Evolutionary conservation across 2,113 vertebrate species (phyloP).

Genomic region (Cichladusa arquata): DNA sequence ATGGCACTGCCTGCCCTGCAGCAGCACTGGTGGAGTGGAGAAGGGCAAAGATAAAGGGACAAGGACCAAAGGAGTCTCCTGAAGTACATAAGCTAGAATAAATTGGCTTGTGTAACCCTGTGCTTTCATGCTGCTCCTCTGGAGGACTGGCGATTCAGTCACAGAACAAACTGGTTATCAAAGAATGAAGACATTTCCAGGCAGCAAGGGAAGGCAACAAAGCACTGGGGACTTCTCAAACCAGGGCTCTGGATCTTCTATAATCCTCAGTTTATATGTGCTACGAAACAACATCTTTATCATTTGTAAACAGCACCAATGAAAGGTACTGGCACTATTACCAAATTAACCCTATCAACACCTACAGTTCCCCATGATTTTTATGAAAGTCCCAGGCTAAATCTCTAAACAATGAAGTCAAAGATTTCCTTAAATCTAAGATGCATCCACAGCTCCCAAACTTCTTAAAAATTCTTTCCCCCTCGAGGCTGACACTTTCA

Average conservation of each 20-base stretch:
- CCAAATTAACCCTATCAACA: neutral
- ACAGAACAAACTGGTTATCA: neutral
- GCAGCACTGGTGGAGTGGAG: neutral
- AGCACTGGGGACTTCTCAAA: neutral
- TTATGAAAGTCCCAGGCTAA: neutral
- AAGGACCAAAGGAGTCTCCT: neutral
- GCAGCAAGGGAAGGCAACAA: neutral
- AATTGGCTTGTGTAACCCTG: neutral
- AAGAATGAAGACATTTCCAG: neutral
- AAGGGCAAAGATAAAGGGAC: neutral
- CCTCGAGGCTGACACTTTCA: neutral
- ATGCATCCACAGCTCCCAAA: neutral
- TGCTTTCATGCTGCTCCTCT: neutral
- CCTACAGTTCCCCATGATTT: neutral
- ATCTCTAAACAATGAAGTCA: neutral
- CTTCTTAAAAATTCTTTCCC: rapidly evolving
- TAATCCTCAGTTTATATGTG: rapidly evolving
- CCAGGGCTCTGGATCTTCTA: neutral
- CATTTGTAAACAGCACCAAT: neutral
- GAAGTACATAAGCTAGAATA: neutral
- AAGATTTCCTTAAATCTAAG: neutral
- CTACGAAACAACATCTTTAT: rapidly evolving
- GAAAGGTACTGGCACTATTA: neutral
- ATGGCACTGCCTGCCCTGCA: neutral
- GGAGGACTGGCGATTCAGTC: neutral